Base-by-base conservation (phyloP, 1,140 invertebrate species). In the Papilio aristodemus region DNA sequence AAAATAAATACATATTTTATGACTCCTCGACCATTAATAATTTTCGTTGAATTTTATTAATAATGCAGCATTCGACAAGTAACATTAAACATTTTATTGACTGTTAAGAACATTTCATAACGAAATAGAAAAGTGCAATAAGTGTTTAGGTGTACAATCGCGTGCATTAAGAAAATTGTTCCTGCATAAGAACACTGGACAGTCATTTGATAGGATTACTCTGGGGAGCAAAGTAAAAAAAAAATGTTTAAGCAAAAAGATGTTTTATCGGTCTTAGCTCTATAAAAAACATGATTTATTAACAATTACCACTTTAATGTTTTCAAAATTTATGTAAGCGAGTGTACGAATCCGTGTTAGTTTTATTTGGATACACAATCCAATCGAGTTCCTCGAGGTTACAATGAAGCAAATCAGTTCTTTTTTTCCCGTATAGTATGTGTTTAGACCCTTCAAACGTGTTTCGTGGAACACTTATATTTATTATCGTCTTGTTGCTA, bases 381-480 rank as follows among this genome's bases (percentile, higher is more conserved):
- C 54, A 70, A 70, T 67, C 66, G 64, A 60, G n/a, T 9, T 22
- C 27, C 58, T 36, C n/a, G 32, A 17, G 27, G 27, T 60, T 17
- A 60, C 58, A 38, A 38, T 60, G 58, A 19, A 38, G 32, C 36
- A 19, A 60, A 38, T 60, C 2, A 19, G 14, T 60, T 38, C 4
- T 59, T 59, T 38, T 60, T 60, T 22, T 36, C n/a, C 4, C 1
- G 4, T 11, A 7, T 60, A n/a, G 14, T 0, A 60, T 38, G 10
- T 37, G 25, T 66, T 50, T 50, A 66, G 41, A 66, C 62, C 62
- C 62, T 66, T 66, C 39, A 43, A 46, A 66, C n/a, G 25, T 69
- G 50, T 50, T 66, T 72, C 71, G 67, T 11, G 58, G 71, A 72
- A 72, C 54, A 54, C 38, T 66, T 43, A 72, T 64, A 43, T 69